phyloP scores from a whole-genome alignment of 2,113 vertebrate species.

The Bambusicola thoracicus region DNA sequence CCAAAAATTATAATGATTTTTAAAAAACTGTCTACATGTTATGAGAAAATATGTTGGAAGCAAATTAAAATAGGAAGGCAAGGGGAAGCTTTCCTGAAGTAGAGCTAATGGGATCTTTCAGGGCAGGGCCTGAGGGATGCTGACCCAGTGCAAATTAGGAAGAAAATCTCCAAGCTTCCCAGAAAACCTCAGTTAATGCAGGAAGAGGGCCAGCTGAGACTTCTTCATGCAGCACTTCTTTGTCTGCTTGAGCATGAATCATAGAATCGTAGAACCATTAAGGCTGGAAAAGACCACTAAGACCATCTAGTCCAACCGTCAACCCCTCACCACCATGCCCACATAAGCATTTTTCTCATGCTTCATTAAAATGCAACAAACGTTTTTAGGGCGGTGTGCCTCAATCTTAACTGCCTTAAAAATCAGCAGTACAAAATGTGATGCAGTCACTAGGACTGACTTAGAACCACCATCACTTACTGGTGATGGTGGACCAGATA shows the following conservation, averaged over 20 bases:
- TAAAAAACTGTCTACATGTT: background rate
- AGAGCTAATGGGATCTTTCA: background rate
- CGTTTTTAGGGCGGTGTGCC: background rate
- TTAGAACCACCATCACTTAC: background rate
- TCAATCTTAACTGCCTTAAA: background rate
- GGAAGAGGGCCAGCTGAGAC: background rate
- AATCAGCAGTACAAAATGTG: background rate
- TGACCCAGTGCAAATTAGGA: background rate
- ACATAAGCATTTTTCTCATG: background rate
- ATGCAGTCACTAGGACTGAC: accelerated
- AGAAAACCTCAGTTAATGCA: background rate
- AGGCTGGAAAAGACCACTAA: no score
- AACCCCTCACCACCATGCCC: background rate
- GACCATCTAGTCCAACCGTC: no score
- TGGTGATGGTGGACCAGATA: conserved; percentile 4
- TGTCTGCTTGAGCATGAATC: background rate
- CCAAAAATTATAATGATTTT: background rate
- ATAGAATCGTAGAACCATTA: no score
- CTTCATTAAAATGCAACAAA: background rate
- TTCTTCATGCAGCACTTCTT: background rate
- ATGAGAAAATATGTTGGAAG: background rate
- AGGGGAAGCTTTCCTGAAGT: background rate
- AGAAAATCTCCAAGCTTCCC: background rate
- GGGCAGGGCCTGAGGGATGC: background rate
- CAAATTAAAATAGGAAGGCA: background rate